These are phyloP conservation scores for Axis porcinus DNA, from an alignment of 2,113 vertebrate genomes.

Conservation along the genomic window DNA sequence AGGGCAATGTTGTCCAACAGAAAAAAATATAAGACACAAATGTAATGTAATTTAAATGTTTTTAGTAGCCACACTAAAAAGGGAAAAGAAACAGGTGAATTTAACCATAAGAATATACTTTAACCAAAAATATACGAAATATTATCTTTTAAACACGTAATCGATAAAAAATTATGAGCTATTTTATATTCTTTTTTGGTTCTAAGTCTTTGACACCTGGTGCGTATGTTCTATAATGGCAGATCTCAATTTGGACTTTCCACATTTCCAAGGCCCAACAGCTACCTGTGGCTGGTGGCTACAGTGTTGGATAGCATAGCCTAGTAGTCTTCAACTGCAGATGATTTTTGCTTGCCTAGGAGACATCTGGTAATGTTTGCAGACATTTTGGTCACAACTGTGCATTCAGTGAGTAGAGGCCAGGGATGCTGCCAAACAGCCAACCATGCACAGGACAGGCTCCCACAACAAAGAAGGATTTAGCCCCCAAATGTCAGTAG, in stretches of 20 bases:
- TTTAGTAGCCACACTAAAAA: background rate
- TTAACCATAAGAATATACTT: background rate
- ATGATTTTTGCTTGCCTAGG: background rate
- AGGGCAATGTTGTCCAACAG: background rate
- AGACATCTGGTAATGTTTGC: background rate
- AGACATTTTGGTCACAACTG: background rate
- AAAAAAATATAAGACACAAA: background rate
- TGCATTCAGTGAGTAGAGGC: background rate
- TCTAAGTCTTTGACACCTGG: background rate
- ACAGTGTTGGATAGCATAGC: rapidly evolving
- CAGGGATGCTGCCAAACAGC: background rate
- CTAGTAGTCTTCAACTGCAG: background rate
- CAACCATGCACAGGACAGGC: background rate
- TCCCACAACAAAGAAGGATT: background rate
- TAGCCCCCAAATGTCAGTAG: background rate
- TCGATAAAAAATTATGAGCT: background rate
- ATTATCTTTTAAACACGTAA: background rate
- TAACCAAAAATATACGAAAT: background rate
- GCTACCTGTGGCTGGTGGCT: background rate
- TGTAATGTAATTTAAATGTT: background rate
- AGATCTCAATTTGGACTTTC: background rate
- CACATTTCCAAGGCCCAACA: background rate
- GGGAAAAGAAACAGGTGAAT: background rate
- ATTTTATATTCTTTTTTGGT: background rate
- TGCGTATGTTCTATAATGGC: background rate